Conservation (phyloP, 2,888 invertebrate species). For the Drosophila ezoana region DNA sequence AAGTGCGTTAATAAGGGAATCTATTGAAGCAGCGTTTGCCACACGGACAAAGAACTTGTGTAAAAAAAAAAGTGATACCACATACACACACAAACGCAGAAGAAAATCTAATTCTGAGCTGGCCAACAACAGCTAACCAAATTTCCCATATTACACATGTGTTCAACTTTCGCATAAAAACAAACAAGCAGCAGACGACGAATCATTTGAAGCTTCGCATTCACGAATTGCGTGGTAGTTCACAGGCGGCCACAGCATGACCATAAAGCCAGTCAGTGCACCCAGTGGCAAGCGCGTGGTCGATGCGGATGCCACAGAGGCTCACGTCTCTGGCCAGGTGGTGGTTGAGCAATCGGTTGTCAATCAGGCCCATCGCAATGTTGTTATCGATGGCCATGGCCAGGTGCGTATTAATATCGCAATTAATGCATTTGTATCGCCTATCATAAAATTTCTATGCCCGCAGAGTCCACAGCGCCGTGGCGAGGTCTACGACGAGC, state of each 20-base stretch:
- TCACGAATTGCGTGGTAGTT: conserved; percentile 24
- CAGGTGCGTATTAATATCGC: conserved; percentile 65
- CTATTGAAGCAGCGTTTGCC: conserved; percentile 25
- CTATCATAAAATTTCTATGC: neutral
- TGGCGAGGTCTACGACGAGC: conserved; percentile 83
- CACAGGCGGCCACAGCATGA: conserved; percentile 69
- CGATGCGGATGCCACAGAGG: conserved; percentile 65
- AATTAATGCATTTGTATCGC: neutral
- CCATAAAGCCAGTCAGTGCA: conserved; percentile 83
- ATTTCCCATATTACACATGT: conserved; percentile 41
- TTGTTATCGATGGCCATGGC: conserved; percentile 82
- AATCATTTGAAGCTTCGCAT: conserved; percentile 4
- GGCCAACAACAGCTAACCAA: conserved; percentile 32
- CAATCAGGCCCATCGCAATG: conserved; percentile 80
- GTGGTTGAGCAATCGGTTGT: conserved; percentile 72
- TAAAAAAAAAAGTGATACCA: conserved; percentile 24
- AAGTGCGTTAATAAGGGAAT: conserved; percentile 24
- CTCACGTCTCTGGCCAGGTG: conserved; percentile 62
- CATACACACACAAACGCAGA: conserved; percentile 23
- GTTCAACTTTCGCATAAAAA: conserved; percentile 21
- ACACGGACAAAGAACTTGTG: conserved; percentile 53
- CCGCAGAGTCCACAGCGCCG: conserved; percentile 83
- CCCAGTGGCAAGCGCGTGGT: conserved; percentile 76
- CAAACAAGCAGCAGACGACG: neutral
- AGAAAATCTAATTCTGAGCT: conserved; percentile 49